Conservation (phyloP, 2,797 vertebrate genomes). For the Alectoris magna region DNA sequence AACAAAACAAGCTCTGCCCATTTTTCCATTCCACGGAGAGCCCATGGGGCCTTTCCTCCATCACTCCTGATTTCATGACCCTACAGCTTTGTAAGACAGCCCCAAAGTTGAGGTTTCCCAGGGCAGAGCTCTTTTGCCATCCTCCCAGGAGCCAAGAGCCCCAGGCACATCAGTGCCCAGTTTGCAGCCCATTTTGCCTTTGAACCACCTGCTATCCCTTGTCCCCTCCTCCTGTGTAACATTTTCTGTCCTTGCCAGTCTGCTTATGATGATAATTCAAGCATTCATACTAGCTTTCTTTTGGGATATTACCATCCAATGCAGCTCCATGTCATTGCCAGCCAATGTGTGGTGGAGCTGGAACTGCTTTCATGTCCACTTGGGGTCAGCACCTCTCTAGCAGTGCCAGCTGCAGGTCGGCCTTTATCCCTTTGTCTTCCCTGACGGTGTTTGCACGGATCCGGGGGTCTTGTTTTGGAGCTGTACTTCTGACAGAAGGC, state of each 20-base stretch:
- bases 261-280: background rate
- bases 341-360: background rate
- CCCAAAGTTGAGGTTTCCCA: background rate
- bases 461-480: background rate
- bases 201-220: background rate
- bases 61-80: background rate
- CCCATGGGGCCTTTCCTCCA: background rate
- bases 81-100: background rate
- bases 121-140: background rate
- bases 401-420: background rate
- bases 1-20: background rate
- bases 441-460: background rate
- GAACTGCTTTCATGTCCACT: background rate
- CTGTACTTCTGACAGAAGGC: background rate
- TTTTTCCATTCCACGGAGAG: background rate
- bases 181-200: background rate
- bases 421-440: background rate
- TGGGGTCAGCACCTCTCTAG: background rate
- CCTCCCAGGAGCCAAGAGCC: background rate
- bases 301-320: background rate
- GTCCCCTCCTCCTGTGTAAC: background rate
- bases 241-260: background rate
- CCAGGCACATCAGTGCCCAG: background rate
- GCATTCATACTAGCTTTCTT: background rate
- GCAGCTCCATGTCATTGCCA: background rate